Evolutionary conservation across 2,113 vertebrate genomes (phyloP).

Genomic region (Aviceda subcristata): DNA sequence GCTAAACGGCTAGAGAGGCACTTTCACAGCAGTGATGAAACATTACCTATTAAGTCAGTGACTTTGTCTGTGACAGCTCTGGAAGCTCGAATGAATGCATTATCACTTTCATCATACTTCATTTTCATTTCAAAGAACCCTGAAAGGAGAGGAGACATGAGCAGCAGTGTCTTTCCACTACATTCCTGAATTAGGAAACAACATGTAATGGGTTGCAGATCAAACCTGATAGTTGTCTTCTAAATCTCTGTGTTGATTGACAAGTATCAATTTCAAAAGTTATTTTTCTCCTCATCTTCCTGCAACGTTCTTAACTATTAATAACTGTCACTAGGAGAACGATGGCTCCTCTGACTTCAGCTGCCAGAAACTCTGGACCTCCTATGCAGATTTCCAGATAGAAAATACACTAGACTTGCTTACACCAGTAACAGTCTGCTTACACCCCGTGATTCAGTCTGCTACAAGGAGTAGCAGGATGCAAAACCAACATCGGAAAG

Average conservation of each 20-base stretch:
- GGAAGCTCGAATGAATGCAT: slow-evolving; percentile 87
- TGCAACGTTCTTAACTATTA: not conserved
- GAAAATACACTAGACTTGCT: not conserved
- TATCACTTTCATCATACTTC: slow-evolving; percentile 97
- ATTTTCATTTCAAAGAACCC: slow-evolving; percentile 99
- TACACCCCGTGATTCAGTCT: not conserved
- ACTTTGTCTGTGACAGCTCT: slow-evolving; percentile 91
- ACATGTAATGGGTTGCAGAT: not conserved
- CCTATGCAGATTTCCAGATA: not conserved
- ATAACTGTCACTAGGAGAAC: not conserved
- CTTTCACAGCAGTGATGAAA: not conserved
- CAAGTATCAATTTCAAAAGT: not conserved
- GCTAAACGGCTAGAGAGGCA: not conserved
- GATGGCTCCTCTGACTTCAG: not conserved
- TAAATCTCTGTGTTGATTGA: not conserved
- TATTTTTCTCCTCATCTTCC: not conserved
- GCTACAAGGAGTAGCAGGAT: not conserved
- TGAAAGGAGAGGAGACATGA: not conserved
- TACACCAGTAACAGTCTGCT: not conserved
- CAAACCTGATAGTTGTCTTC: not conserved
- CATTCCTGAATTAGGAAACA: not conserved
- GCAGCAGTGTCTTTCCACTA: not conserved
- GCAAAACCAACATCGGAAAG: not conserved
- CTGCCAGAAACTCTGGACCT: not conserved
- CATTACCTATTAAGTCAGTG: slow-evolving; percentile 86